Evolutionary conservation across 1,140 invertebrate species (phyloP).

Genomic region (Melitaea cinxia): DNA sequence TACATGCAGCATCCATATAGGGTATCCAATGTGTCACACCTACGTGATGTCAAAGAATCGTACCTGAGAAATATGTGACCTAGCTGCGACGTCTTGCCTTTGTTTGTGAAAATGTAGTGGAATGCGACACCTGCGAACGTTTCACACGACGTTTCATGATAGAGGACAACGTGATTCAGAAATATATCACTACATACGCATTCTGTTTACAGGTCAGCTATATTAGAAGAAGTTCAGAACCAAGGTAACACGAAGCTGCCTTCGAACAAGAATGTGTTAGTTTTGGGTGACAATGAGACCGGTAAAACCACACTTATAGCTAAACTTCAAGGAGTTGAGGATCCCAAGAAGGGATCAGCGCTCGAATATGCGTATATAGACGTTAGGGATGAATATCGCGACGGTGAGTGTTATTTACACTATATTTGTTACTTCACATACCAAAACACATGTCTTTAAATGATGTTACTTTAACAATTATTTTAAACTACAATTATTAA

Average conservation of each 20-base stretch:
- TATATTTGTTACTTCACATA: background rate
- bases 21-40: constrained; percentile 81
- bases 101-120: constrained; percentile 63
- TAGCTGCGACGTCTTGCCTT: constrained; percentile 70
- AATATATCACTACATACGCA: constrained; percentile 6
- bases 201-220: constrained; percentile 90
- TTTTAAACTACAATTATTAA: background rate
- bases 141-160: constrained; percentile 12
- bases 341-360: constrained; percentile 98
- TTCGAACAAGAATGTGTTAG: constrained; percentile 95
- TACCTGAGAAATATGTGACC: constrained; percentile 78
- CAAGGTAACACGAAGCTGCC: constrained; percentile 96
- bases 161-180: constrained; percentile 4
- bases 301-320: constrained; percentile 99
- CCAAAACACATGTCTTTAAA: background rate
- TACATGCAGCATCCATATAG: constrained; percentile 76
- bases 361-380: constrained; percentile 99
- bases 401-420: constrained; percentile 86
- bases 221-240: constrained; percentile 96
- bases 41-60: constrained; percentile 76
- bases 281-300: constrained; percentile 96
- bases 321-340: constrained; percentile 95
- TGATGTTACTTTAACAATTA: background rate
- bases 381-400: constrained; percentile 99
- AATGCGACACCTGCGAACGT: constrained; percentile 24